Evolutionary conservation across 2,888 invertebrate genomes (phyloP).

Genomic region (Drosophila mulleri): DNA sequence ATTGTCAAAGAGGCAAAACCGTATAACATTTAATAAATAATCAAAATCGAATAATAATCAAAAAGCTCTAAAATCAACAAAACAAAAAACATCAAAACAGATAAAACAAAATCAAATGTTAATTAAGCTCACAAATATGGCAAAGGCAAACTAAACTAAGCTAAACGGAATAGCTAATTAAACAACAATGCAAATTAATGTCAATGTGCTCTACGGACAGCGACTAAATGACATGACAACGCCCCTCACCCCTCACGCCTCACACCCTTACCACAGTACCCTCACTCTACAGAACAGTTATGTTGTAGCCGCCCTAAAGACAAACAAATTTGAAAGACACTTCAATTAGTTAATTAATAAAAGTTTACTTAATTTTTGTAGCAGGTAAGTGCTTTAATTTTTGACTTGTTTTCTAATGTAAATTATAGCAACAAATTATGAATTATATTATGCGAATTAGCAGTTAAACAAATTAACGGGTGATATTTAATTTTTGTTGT

Average conservation of each 20-base stretch:
- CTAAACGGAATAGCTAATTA: slow-evolving; percentile 45
- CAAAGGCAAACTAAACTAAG: slow-evolving; percentile 30
- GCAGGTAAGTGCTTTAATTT: slow-evolving; percentile 66
- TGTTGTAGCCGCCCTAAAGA: slow-evolving; percentile 15
- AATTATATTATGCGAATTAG: slow-evolving; percentile 57
- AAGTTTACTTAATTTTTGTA: slow-evolving; percentile 43
- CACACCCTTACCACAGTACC: neutral
- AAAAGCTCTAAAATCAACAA: slow-evolving; percentile 25
- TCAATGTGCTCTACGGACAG: slow-evolving; percentile 40
- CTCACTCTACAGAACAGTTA: neutral
- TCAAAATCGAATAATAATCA: slow-evolving; percentile 50
- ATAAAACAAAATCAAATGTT: slow-evolving; percentile 47
- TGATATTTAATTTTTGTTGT: slow-evolving; percentile 73
- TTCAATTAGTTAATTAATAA: slow-evolving; percentile 1
- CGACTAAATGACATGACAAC: slow-evolving; percentile 30
- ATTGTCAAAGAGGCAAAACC: neutral
- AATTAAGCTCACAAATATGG: slow-evolving; percentile 49
- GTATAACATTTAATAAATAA: slow-evolving; percentile 49
- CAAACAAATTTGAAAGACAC: neutral
- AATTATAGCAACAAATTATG: slow-evolving; percentile 37
- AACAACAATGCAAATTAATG: slow-evolving; percentile 49
- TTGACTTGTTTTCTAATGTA: slow-evolving; percentile 30
- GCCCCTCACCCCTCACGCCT: neutral
- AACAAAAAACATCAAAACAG: slow-evolving; percentile 22
- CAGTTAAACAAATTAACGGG: slow-evolving; percentile 67